phyloP scores from a whole-genome alignment of 2,888 invertebrate species.

The Desoria tigrina region DNA sequence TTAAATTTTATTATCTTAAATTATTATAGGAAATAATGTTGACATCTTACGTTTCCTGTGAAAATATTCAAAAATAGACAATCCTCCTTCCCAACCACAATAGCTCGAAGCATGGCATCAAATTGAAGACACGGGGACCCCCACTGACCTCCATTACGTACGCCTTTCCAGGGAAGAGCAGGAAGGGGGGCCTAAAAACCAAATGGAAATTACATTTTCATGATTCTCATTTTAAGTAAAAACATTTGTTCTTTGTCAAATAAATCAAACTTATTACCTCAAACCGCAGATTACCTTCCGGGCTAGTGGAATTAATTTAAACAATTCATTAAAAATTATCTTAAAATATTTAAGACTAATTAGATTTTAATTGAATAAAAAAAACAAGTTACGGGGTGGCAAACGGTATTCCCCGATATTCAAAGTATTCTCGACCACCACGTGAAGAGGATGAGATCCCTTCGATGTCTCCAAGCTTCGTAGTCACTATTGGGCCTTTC shows the following conservation, averaged over 20 bases:
- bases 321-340: too few relatives aligned
- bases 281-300: too few relatives aligned
- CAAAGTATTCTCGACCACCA: conserved; percentile 27
- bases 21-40: not conserved
- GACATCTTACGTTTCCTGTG: conserved; percentile 28
- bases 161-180: conserved; percentile 30
- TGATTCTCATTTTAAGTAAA: too few relatives aligned
- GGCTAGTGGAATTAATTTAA: too few relatives aligned
- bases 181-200: conserved; percentile 23
- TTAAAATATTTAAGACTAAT: not conserved
- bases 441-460: conserved; percentile 31
- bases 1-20: not conserved
- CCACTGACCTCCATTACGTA: conserved; percentile 20
- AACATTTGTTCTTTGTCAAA: too few relatives aligned
- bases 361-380: not conserved
- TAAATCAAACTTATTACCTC: too few relatives aligned
- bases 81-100: conserved; percentile 36
- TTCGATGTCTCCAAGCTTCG: conserved; percentile 29
- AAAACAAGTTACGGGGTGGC: conserved; percentile 8
- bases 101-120: conserved; percentile 40
- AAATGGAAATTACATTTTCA: not conserved
- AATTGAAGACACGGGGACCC: conserved; percentile 39
- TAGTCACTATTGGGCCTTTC: conserved; percentile 32
- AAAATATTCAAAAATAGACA: conserved; percentile 39
- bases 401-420: conserved; percentile 39